Evolutionary conservation across 2,797 vertebrate species (phyloP), one percentile per base, ranked within the genome.

Genomic region (Morus bassanus): DNA sequence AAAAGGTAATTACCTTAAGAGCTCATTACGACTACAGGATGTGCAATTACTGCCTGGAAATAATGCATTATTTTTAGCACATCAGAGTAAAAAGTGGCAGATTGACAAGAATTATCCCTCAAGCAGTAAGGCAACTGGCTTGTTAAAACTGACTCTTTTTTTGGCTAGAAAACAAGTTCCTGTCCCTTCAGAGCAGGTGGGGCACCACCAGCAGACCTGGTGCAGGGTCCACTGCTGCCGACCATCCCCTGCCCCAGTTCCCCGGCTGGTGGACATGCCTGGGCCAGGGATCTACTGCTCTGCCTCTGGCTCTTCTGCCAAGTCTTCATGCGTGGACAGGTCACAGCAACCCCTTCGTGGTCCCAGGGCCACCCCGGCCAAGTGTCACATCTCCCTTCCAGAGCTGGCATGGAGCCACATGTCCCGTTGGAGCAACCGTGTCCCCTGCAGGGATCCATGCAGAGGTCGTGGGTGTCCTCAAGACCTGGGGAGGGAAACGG

Each of bases 1-100:
- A 3, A 46, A 95, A 85, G 86, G 90, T 96, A 95, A 97, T 97
- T 92, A 96, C 89, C 93, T 74, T 28, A 79, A 72, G 96, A 92
- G 93, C 95, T 97, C 93, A 14, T 96, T 82, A 85, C 0, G 31
- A 6, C 88, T 54, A 1, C 91, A 69, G 94, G 85, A 94, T 91
- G 95, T 90, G 90, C 80, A 51, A 83, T 89, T 82, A 87, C 88
- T 91, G 96, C 93, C 93, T 91, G 95, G 70, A 87, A 94, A 83
- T 70, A 46, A 61, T 3, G 84, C 8, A 4, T 89, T 96, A 91
- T 95, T 96, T 95, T 96, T 94, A 96, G 91, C n/a, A 10, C 23
- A 1, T 13, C 61, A 4, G 91, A 80, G 87, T 35, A 74, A 72
- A 54, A 88, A 41, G 91, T 4, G 60, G 64, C 78, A 85, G 91